Evolutionary conservation across 2,797 vertebrate genomes (phyloP).

Genomic region (Gila robusta): DNA sequence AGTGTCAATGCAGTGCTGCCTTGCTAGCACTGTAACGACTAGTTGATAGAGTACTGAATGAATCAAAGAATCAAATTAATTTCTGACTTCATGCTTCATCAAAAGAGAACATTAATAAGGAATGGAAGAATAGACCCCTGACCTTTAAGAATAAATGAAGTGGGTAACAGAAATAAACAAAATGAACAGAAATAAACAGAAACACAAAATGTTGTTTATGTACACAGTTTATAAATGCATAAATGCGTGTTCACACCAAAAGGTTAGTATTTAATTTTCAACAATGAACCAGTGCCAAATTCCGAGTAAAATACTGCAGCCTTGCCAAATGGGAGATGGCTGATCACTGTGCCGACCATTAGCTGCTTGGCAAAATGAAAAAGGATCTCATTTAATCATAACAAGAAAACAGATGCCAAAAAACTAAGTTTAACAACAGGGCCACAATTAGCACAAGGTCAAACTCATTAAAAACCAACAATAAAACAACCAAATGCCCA

Average conservation of each 20-base stretch:
- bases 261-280: slow-evolving; percentile 2
- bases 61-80: slow-evolving; percentile 8
- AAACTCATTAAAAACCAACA: neutral
- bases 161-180: neutral
- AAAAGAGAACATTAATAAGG: slow-evolving; percentile 16
- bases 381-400: neutral
- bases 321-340: slow-evolving; percentile 29
- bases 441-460: neutral
- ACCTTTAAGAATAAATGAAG: neutral
- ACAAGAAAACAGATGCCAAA: neutral
- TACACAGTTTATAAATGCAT: neutral
- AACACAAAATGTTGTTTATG: neutral
- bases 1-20: neutral
- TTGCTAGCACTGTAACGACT: neutral
- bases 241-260: neutral
- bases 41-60: neutral
- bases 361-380: slow-evolving; percentile 13
- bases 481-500: neutral
- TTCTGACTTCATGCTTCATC: slow-evolving; percentile 16
- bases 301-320: neutral
- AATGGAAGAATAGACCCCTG: neutral
- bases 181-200: too few relatives aligned
- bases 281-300: slow-evolving; percentile 14
- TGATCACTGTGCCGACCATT: slow-evolving; percentile 13
- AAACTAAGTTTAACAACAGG: slow-evolving; percentile 1